Conservation (phyloP, 2,888 invertebrate genomes). For the Chalcosyrphus nemorum region DNA sequence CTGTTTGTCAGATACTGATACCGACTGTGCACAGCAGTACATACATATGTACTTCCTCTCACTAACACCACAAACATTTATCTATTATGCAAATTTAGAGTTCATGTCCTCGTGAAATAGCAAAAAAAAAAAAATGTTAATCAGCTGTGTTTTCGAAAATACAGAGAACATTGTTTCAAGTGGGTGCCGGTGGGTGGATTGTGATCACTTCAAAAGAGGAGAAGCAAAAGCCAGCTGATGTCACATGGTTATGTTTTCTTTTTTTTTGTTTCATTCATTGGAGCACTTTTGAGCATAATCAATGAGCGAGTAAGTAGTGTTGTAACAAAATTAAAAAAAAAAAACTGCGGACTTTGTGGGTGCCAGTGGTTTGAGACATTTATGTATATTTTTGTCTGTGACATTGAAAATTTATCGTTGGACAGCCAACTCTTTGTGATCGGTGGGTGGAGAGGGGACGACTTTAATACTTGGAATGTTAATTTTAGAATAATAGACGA, state of each 20-base stretch:
- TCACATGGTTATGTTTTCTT: conserved; percentile 26
- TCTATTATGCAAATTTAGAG: conserved; percentile 18
- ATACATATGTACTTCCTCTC: not conserved
- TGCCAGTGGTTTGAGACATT: conserved; percentile 24
- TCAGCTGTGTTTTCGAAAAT: conserved; percentile 40
- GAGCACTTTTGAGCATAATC: conserved; percentile 15
- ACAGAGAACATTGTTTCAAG: conserved; percentile 7
- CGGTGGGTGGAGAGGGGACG: not conserved
- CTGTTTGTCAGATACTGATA: not conserved
- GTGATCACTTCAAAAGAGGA: not conserved
- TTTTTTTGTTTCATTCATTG: conserved; percentile 49
- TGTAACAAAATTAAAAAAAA: not conserved
- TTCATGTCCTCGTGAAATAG: conserved; percentile 40
- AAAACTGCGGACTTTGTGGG: conserved; percentile 10
- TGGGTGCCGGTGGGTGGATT: not conserved
- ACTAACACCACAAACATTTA: not conserved
- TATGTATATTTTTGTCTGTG: conserved; percentile 57
- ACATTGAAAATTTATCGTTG: conserved; percentile 50
- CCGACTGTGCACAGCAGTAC: no score
- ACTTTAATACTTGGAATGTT: conserved; percentile 9
- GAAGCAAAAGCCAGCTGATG: not conserved
- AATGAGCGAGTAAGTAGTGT: conserved; percentile 32
- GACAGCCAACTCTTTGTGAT: conserved; percentile 1
- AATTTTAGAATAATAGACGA: conserved; percentile 22
- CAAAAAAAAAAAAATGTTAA: conserved; percentile 12